Evolutionary conservation across 2,113 vertebrate genomes (phyloP).

Genomic region (Trachemys scripta): DNA sequence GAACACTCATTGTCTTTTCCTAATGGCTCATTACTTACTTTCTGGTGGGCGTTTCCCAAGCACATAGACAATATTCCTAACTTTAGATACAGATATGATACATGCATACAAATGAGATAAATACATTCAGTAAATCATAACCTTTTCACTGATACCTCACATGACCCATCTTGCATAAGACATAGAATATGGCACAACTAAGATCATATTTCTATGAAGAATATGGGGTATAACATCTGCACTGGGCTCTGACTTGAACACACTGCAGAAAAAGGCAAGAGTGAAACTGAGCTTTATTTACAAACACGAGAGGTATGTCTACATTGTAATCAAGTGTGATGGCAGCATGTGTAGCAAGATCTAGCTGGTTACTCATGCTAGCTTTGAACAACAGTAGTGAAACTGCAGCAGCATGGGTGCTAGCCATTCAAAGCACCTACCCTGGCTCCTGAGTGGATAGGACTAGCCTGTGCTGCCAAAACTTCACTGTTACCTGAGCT

Average conservation of each 20-base stretch:
- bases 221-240: rapidly evolving
- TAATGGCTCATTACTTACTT: too few relatives aligned
- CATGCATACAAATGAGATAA: too few relatives aligned
- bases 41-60: too few relatives aligned
- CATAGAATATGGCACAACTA: too few relatives aligned
- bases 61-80: too few relatives aligned
- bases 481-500: neutral
- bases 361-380: neutral
- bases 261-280: neutral
- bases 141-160: too few relatives aligned
- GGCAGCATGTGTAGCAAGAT: neutral
- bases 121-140: too few relatives aligned
- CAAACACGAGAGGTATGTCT: rapidly evolving
- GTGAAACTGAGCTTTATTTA: neutral
- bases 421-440: neutral
- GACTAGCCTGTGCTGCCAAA: neutral
- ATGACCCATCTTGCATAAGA: too few relatives aligned
- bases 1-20: too few relatives aligned
- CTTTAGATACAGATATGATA: too few relatives aligned
- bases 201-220: too few relatives aligned
- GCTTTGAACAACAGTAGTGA: neutral
- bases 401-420: too few relatives aligned
- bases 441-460: neutral
- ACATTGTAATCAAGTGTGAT: neutral
- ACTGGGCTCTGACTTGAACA: neutral